These are phyloP conservation scores for Ramphastos sulfuratus DNA, from an alignment of 2,113 vertebrate genomes.

Conservation along the genomic window DNA sequence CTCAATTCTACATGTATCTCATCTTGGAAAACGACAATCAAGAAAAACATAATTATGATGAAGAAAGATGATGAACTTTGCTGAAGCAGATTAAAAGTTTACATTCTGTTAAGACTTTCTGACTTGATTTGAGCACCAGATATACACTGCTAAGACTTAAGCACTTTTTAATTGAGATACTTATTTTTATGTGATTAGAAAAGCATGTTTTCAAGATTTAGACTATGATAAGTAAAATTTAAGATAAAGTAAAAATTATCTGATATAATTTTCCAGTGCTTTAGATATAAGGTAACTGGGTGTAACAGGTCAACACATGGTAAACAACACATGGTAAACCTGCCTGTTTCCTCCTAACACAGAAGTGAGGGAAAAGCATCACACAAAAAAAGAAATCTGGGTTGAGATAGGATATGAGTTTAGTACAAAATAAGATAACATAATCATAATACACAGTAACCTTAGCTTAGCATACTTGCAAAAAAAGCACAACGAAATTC, in stretches of 20 bases:
- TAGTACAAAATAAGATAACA: no score
- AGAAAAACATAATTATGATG: not conserved
- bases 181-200: not conserved
- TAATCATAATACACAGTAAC: no score
- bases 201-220: not conserved
- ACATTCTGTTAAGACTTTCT: not conserved
- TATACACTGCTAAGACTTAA: not conserved
- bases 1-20: not conserved
- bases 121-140: not conserved
- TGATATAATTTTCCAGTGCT: not conserved
- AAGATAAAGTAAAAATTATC: not conserved
- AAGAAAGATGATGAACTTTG: not conserved
- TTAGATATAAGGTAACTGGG: not conserved
- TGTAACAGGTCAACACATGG: no score
- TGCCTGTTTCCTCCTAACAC: no score
- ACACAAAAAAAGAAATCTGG: no score
- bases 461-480: no score
- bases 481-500: no score
- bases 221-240: not conserved
- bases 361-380: no score
- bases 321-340: no score
- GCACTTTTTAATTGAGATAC: not conserved
- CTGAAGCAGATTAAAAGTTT: not conserved
- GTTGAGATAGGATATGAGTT: no score
- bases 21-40: not conserved